Base-by-base conservation (phyloP, 2,797 vertebrate species). In the Nothura maculosa region DNA sequence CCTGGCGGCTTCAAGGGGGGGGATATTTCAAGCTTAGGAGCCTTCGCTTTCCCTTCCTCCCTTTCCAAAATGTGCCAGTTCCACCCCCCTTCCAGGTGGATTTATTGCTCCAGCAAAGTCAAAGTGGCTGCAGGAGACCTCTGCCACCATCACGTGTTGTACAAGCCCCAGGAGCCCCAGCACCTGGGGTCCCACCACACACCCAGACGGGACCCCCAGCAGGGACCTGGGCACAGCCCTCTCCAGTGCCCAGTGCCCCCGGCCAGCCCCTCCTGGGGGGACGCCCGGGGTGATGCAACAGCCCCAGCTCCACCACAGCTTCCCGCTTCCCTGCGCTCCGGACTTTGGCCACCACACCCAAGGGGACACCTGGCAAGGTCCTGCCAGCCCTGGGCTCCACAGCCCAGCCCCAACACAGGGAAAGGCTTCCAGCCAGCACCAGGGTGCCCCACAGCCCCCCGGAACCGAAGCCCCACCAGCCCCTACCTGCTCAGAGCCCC, bases 141-240 rank as follows among this genome's bases (percentile, higher is more conserved):
- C 18, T 3, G 0, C 12, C 10, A 30, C 38, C 42, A 32, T 24
- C 12, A 8, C 38, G 12, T 20, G 30, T 12, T 8, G 1, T 2
- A 1, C 9, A 24, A 7, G 28, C 61, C 57, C 4, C 22, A 12
- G 42, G 54, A 66, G 9, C 34, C 24, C 30, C 4, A 8, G 4
- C 1, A 25, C 54, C 30, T 12, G 18, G 18, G 27, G 54, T 55
- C 30, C 54, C 30, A 27, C 8, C 36, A 43, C 8, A 1, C 60
- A 30, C 13, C 3, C 2, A 10, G 28, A 24, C 0, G 0, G 28
- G 2, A 1, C 19, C 10, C 30, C 21, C 48, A 17, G 19, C 25
- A 72, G 17, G 10, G 18, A 19, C 9, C 3, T 60, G 52, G 25
- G 32, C 66, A 8, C 0, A 12, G 9, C 19, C 9, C 47, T 10